Base-by-base conservation (phyloP, 2,888 invertebrate species). In the Podabrus alpinus region DNA sequence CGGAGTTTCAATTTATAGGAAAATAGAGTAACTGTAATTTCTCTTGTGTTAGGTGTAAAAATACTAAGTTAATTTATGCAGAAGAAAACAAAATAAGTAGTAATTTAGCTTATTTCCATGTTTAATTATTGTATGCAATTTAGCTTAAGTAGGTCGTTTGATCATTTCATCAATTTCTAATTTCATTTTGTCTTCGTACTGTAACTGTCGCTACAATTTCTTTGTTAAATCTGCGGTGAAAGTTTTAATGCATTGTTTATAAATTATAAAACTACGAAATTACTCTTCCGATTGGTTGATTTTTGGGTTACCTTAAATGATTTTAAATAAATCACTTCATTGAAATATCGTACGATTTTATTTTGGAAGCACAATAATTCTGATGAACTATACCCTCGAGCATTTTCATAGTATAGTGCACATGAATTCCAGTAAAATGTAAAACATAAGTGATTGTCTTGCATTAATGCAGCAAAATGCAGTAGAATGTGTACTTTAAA, bases 81-180 rank as follows among this genome's bases (percentile, higher is more conserved):
- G 45, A 45, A 9, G 45, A 45, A 45, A 45, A 13, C 7, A 45
- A 45, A 45, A 45, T 45, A n/a, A 45, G 45, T 45, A n/a, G 45
- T n/a, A 45, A 45, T 45, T n/a, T 45, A 45, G 45, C 45, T 64
- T 64, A 64, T 64, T 17, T 19, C 15, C 21, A 64, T 19, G 15
- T 17, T 21, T 64, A 64, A 64, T 64, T 64, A 64, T 64, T 19
- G 19, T 21, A 64, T 64, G 62, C 62, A 64, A 64, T 64, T 64
- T 64, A n/a, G 62, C 62, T 17, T 76, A 77, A 77, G 77, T 77
- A 74, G 77, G 74, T 59, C 77, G 69, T 64, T 72, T 68, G 73
- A 73, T 66, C 73, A 68, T 77, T 74, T 62, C 76, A 69, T 76
- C 74, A 77, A 74, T 77, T 77, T 77, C 77, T 77, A 77, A 77